These are phyloP conservation scores for Calameuta filiformis DNA, from an alignment of 2,888 invertebrate genomes.

Conservation along the genomic window DNA sequence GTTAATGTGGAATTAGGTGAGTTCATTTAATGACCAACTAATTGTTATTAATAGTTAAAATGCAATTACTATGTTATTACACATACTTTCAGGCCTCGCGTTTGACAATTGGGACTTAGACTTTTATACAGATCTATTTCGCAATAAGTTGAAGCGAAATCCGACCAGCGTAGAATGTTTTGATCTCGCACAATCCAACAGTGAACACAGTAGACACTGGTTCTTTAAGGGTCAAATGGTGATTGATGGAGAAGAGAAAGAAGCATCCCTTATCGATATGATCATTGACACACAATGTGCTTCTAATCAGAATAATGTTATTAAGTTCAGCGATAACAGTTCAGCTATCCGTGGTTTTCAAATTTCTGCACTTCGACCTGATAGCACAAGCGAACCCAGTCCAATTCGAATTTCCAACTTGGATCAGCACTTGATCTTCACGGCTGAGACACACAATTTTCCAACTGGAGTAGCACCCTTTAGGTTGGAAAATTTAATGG, in stretches of 20 bases:
- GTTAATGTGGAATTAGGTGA: constrained; percentile 82
- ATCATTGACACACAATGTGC: constrained; percentile 88
- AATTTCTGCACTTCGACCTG: constrained; percentile 77
- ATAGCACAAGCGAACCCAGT: constrained; percentile 74
- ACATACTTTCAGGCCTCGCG: constrained; percentile 76
- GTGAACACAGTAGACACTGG: constrained; percentile 99
- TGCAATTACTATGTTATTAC: background rate
- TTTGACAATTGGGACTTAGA: constrained; percentile 94
- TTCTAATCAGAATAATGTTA: constrained; percentile 93
- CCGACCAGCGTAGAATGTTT: constrained; percentile 98
- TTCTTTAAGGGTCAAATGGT: constrained; percentile 92
- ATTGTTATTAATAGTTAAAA: background rate
- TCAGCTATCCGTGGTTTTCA: constrained; percentile 90
- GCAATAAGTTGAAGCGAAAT: constrained; percentile 84
- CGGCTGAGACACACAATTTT: constrained; percentile 99
- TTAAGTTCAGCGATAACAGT: constrained; percentile 97
- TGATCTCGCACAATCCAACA: constrained; percentile 97
- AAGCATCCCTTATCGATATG: constrained; percentile 91
- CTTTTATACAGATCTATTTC: constrained; percentile 89
- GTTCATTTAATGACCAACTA: constrained; percentile 8
- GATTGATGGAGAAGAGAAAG: constrained; percentile 81
- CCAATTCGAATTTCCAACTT: constrained; percentile 68
- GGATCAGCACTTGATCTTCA: constrained; percentile 92
- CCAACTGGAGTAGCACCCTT: constrained; percentile 98
- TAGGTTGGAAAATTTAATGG: constrained; percentile 57